These are phyloP conservation scores for Oryctolagus cuniculus DNA, from an alignment of 2,113 vertebrate genomes.

Conservation along the genomic window mOryCun1.1 NC_091443.1:23561001-23561500, in stretches of 20 bases:
- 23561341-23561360: background rate
- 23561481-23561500: background rate
- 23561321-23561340: background rate
- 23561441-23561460: background rate
- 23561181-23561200: slow-evolving; percentile 8
- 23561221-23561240: slow-evolving; percentile 37
- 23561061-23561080: background rate
- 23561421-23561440: background rate
- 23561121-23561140: background rate
- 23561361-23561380: background rate
- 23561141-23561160: background rate
- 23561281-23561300: background rate
- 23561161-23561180: background rate
- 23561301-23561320: background rate
- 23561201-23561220: slow-evolving; percentile 14
- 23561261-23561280: background rate
- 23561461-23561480: background rate
- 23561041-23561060: background rate
- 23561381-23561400: background rate
- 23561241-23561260: background rate
- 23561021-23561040: too few relatives aligned
- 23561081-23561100: background rate
- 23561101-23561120: background rate
- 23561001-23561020: too few relatives aligned
- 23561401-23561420: background rate